A percentile compares a stretch with the other conserved stretches of the same genome.
Evolutionary conservation across 2,113 vertebrate species (phyloP).

Genomic region (Cairina moschata): DNA sequence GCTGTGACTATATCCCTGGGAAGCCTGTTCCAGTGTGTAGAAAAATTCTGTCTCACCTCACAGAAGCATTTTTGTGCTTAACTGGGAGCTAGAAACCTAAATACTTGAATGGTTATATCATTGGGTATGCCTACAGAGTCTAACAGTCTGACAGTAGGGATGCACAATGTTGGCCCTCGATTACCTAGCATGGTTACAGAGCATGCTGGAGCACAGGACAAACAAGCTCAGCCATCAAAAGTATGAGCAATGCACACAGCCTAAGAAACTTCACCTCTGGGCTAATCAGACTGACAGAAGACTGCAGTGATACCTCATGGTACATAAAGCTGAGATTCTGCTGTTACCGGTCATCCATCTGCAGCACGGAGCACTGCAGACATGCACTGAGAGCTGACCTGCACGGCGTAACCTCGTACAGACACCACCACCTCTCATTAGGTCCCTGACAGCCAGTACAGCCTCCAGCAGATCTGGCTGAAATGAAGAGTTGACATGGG

Average conservation of each 20-base stretch:
- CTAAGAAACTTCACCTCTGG: not conserved
- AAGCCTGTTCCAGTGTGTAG: too few relatives aligned
- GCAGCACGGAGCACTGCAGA: not conserved
- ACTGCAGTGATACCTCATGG: not conserved
- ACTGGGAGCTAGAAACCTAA: not conserved
- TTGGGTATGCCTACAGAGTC: not conserved
- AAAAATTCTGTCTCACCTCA: not conserved
- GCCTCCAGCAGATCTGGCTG: not conserved
- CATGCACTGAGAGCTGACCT: not conserved
- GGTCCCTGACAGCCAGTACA: not conserved
- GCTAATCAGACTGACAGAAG: not conserved
- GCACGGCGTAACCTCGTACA: not conserved
- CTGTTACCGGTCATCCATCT: not conserved
- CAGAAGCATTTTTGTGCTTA: not conserved
- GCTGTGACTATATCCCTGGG: too few relatives aligned
- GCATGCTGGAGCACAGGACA: not conserved
- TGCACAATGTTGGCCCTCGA: not conserved
- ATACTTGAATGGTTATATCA: not conserved
- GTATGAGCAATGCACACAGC: accelerated
- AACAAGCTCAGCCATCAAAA: not conserved
- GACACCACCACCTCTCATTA: not conserved
- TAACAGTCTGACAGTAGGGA: accelerated
- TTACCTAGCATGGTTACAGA: not conserved
- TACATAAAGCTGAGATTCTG: not conserved
- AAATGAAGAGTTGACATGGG: not conserved